Evolutionary conservation across 2,888 invertebrate genomes (phyloP), one percentile per base, ranked within the genome.

Genomic region (Congeria kusceri): DNA sequence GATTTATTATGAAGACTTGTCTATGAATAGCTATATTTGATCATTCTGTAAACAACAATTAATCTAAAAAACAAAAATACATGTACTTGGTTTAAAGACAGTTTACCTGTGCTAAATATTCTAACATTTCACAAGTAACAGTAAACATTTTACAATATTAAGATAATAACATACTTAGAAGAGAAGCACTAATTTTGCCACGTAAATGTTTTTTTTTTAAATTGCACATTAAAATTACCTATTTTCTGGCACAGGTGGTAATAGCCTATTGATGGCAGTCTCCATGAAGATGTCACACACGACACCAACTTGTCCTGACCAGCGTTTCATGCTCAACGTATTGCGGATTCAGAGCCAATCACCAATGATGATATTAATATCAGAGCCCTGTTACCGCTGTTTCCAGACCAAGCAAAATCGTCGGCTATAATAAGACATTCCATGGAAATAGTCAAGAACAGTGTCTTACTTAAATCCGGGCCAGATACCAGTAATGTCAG

Each of bases 351-450:
- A n/a, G n/a, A n/a, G n/a, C n/a, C n/a, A n/a, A n/a, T n/a, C n/a
- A n/a, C n/a, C n/a, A n/a, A n/a, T n/a, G n/a, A n/a, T n/a, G n/a
- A n/a, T n/a, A n/a, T n/a, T 32, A 49, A 53, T 15, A 61, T 57
- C 2, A 28, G 32, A 20, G 62, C 71, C 18, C 62, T 88, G 39
- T 61, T 89, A 25, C 87, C 86, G 18, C 59, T 88, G 15, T 86
- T 88, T 53, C 44, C 57, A 9, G 88, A 87, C 29, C 29, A 74
- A 29, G 80, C 87, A 5, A 68, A 80, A 13, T 77, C 83, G 25
- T 67, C 77, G n/a, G 77, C 86, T 2, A 89, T 85, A 84, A 70
- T 89, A 15, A 57, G 53, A 27, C 57, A 77, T 76, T 28, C 65
- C 7, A 65, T 53, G 65, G n/a, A 4, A 11, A 28, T 53, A 23